Percentiles rank a stretch among this genome's conserved stretches.
phyloP scores from a whole-genome alignment of 2,113 vertebrate genomes.

The Pseudopipra pipra region DNA sequence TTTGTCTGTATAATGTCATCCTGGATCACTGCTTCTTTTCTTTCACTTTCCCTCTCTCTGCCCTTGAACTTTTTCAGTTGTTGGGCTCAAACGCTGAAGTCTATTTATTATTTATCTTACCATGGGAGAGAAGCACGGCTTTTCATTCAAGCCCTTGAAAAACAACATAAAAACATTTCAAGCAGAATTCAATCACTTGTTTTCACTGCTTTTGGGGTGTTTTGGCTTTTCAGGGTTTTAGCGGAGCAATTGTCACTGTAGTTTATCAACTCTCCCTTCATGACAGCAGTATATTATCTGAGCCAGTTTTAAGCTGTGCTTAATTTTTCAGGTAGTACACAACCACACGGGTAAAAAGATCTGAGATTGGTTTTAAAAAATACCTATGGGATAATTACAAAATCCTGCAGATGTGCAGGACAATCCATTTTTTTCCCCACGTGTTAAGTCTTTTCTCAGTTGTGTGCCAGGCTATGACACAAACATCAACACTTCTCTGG shows the following conservation, averaged over 20 bases:
- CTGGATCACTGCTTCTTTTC: not conserved
- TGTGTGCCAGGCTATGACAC: not conserved
- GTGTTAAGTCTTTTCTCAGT: not conserved
- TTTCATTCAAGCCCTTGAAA: not conserved
- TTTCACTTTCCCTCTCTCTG: not conserved
- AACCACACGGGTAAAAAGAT: not conserved
- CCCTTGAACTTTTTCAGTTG: not conserved
- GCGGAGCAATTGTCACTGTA: not conserved
- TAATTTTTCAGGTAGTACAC: not conserved
- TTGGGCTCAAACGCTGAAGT: not conserved
- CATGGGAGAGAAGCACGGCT: not conserved
- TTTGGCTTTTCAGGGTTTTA: not conserved
- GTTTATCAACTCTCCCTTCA: not conserved
- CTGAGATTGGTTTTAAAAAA: not conserved
- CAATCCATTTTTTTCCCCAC: not conserved
- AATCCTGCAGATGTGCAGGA: not conserved
- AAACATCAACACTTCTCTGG: not conserved
- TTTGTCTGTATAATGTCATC: not conserved
- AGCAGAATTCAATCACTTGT: not conserved
- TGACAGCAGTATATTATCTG: not conserved
- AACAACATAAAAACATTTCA: not conserved
- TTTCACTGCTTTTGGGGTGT: not conserved
- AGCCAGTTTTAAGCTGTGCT: not conserved
- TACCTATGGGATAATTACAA: not conserved
- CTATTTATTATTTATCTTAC: constrained; percentile 26